Evolutionary conservation across 1,140 invertebrate species (phyloP), one percentile per base, ranked within the genome.

Genomic region (Megathymus violae): DNA sequence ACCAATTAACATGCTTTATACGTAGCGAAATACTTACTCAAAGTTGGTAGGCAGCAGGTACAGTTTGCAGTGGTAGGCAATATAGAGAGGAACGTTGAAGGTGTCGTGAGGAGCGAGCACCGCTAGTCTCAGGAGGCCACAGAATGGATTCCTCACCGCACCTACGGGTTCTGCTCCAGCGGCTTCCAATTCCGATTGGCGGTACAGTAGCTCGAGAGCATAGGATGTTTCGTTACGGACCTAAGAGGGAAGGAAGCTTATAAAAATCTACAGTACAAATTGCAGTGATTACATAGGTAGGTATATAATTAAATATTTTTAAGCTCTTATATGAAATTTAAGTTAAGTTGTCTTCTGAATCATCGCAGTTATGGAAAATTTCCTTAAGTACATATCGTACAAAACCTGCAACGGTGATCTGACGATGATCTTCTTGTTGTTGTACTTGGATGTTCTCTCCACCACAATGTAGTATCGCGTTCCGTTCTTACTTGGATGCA

Each of bases 41-140:
- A 81, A 80, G 51, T 95, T 94, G 15, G 94, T 93, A n/a, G 96
- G 96, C 69, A 95, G 91, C 22, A 97, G 78, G 77, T 94, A 95
- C 15, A 97, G 87, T 62, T 94, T 94, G 78, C 95, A 96, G 77
- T 97, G 95, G 80, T 96, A 97, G 3, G 96, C 96, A 15, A 97
- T 93, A 70, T 94, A 94, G 14, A 97, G 85, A 10, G 96, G 96
- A 38, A 97, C 93, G 70, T 95, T 94, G 76, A 94, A 97, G 0
- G 92, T 92, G 64, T 96, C 94, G 65, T 95, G 94, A 0, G 95
- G 94, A 69, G 95, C 95, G 7, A 97, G 85, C 13, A 96, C 94
- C 0, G 93, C 91, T 52, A 97, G 93, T 58, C 95, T 92, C 84
- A 95, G 94, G 40, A 94, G 94, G 17, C 96, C 94, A 67, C 95